A percentile compares a stretch with the other conserved stretches of the same genome.
Conservation (phyloP, 2,113 vertebrate species). For the Typhlomys cinereus region DNA sequence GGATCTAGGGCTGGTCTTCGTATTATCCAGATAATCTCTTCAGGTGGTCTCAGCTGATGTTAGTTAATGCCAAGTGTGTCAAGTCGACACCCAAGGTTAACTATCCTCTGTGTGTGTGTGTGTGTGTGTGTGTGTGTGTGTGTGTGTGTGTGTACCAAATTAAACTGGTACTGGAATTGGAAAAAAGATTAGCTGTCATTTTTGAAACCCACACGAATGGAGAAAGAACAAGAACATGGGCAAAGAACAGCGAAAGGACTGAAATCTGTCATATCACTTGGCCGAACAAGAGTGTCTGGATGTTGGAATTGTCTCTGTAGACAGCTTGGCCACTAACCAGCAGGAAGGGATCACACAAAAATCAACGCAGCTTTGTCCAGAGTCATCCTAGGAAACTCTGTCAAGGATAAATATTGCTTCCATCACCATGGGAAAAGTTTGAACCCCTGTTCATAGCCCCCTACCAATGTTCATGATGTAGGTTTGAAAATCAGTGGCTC, state of each 20-base stretch:
- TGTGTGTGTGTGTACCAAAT: too few relatives aligned
- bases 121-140: too few relatives aligned
- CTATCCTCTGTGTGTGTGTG: too few relatives aligned
- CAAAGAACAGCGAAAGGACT: not conserved
- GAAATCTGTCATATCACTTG: not conserved
- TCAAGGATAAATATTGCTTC: not conserved
- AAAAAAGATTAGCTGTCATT: not conserved
- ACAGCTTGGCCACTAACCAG: not conserved
- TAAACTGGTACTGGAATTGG: too few relatives aligned
- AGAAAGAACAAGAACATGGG: not conserved
- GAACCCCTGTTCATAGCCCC: not conserved
- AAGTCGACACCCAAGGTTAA: too few relatives aligned
- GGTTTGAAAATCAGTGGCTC: not conserved
- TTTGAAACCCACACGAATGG: not conserved
- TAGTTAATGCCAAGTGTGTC: too few relatives aligned
- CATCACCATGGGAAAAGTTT: constrained; percentile 1
- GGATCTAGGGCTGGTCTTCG: too few relatives aligned
- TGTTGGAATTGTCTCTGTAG: too few relatives aligned
- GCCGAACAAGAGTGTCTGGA: too few relatives aligned
- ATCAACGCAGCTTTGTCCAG: not conserved
- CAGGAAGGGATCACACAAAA: not conserved
- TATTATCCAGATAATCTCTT: too few relatives aligned
- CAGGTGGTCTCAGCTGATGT: too few relatives aligned
- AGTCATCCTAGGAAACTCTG: not conserved
- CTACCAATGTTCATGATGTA: not conserved